Evolutionary conservation across 2,797 vertebrate species (phyloP).

Genomic region (Agapornis canus): DNA sequence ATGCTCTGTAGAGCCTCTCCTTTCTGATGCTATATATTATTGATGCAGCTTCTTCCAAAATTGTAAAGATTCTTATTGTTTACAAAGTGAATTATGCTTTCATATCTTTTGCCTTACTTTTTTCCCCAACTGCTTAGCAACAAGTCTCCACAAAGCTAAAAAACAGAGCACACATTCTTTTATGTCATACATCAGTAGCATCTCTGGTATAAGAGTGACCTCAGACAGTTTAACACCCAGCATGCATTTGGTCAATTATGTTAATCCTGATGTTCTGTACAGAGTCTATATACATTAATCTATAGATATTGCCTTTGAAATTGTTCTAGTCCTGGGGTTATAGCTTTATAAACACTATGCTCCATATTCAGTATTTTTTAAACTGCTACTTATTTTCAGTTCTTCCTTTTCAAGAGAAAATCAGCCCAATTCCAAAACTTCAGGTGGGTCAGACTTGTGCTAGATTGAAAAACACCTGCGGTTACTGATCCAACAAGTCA

Average conservation of each 20-base stretch:
- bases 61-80: constrained; percentile 71
- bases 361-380: background rate
- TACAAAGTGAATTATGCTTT: constrained; percentile 75
- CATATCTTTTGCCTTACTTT: constrained; percentile 57
- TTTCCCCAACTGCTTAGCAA: constrained; percentile 76
- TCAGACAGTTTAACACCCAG: background rate
- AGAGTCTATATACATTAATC: background rate
- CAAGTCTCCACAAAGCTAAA: constrained; percentile 36
- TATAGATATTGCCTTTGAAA: background rate
- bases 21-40: constrained; percentile 70
- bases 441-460: background rate
- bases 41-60: constrained; percentile 61
- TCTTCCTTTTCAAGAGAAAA: background rate
- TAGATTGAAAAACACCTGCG: background rate
- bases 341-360: background rate
- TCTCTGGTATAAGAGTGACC: background rate
- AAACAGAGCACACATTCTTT: constrained; percentile 27
- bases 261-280: constrained; percentile 26
- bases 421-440: background rate
- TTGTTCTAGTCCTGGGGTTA: background rate
- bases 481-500: background rate
- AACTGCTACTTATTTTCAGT: background rate
- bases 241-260: background rate
- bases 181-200: background rate
- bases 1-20: constrained; percentile 35